Evolutionary conservation across 1,140 invertebrate genomes (phyloP), one percentile per base, ranked within the genome.

Genomic region (Papilio dardanus): DNA sequence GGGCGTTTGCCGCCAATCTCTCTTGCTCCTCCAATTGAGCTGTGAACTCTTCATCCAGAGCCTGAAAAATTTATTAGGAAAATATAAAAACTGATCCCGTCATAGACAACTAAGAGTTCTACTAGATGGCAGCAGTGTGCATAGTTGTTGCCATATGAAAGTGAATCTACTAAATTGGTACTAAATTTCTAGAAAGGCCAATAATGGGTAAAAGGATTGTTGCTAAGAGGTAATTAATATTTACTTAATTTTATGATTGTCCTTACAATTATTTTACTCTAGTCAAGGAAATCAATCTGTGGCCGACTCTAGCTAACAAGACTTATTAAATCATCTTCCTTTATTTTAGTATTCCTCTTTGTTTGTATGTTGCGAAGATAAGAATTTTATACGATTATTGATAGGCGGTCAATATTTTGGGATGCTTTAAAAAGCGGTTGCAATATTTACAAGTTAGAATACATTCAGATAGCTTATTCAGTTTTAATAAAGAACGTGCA

Each of bases 21-120:
- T 96, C 95, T 82, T 96, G 96, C 79, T 96, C 95, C 74, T 95
- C 95, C 46, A 95, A 83, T 83, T 96, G 95, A 24, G 92, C 88
- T 35, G 94, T 88, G 86, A 96, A 96, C 80, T 96, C 95, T 78
- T 96, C 95, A 83, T 96, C 96, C 77, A 96, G 86, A 81, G 93
- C 94, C 96, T 96, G 85, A 67, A 67, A 73, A 58, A 21, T 50
- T 19, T 14, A 24, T 14, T 28, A 14, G 4, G 14, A 28, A 14
- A 28, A 62, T 62, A 12, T 1, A 62, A 62, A 58, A n/a, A n/a
- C n/a, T n/a, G n/a, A n/a, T n/a, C n/a, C n/a, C n/a, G n/a, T n/a
- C n/a, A n/a, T n/a, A n/a, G n/a, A n/a, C n/a, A n/a, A n/a, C n/a
- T n/a, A n/a, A n/a, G n/a, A n/a, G n/a, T 46, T 46, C n/a, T 46